A percentile compares a stretch with the other conserved stretches of the same genome.
Evolutionary conservation across 2,113 vertebrate species (phyloP).

Genomic region (Mormoops blainvillei): DNA sequence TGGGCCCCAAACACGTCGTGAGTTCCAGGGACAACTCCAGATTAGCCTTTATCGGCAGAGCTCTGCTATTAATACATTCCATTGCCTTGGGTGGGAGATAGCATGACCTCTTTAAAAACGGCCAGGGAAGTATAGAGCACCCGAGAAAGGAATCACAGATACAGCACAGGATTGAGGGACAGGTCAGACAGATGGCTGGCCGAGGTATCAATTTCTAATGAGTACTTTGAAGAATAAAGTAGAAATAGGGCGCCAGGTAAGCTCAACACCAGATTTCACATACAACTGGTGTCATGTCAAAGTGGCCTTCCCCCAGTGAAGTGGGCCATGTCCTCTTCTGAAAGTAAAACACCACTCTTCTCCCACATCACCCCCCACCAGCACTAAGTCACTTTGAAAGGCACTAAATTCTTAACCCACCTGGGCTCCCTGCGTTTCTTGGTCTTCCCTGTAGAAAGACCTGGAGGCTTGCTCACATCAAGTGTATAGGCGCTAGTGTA

Average conservation of each 20-base stretch:
- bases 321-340: not conserved
- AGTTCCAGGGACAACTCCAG: not conserved
- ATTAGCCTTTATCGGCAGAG: conserved; percentile 17
- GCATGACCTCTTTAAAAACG: conserved; percentile 25
- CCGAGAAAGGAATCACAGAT: not conserved
- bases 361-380: not conserved
- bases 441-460: not conserved
- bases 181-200: not conserved
- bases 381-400: not conserved
- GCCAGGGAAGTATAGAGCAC: not conserved
- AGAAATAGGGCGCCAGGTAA: not conserved
- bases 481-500: not conserved
- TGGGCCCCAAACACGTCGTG: not conserved
- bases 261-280: not conserved
- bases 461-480: not conserved
- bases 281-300: not conserved
- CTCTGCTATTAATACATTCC: not conserved
- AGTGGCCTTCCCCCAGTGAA: not conserved
- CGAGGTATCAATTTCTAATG: not conserved
- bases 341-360: not conserved
- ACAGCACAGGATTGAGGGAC: not conserved
- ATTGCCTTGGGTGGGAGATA: not conserved
- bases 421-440: not conserved
- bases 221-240: not conserved
- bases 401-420: not conserved